phyloP scores from a whole-genome alignment of 2,113 vertebrate species.

The Megaceryle maxima region DNA sequence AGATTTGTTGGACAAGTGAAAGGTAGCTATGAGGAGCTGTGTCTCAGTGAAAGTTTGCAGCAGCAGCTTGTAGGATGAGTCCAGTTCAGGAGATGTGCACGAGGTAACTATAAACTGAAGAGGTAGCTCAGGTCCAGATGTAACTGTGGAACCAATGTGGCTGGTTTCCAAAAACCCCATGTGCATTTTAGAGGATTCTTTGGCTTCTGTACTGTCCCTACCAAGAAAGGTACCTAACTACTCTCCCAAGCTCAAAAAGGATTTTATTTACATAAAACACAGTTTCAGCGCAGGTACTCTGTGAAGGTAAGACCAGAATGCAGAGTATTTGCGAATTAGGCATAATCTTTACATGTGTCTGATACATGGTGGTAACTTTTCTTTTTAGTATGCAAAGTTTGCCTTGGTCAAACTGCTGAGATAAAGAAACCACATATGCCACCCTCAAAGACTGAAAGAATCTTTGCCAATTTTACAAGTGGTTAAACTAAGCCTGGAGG shows the following conservation, averaged over 20 bases:
- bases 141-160: background rate
- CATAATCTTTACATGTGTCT: background rate
- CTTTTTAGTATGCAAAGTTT: background rate
- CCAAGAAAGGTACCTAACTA: too few species aligned
- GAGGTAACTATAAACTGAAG: background rate
- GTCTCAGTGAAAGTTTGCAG: background rate
- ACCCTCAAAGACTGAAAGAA: background rate
- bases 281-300: background rate
- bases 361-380: background rate
- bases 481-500: conserved; percentile 6
- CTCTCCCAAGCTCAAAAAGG: background rate
- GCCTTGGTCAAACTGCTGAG: background rate
- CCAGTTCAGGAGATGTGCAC: background rate
- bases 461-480: background rate
- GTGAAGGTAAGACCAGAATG: background rate
- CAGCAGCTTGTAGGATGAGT: background rate
- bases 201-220: background rate
- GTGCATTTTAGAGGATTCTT: background rate
- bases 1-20: background rate
- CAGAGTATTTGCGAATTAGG: background rate
- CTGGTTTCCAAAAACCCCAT: background rate
- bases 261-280: background rate
- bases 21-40: background rate
- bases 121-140: background rate
- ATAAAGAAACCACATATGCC: background rate